Base-by-base conservation (phyloP, 1,140 invertebrate genomes). In the Procambarus clarkii region DNA sequence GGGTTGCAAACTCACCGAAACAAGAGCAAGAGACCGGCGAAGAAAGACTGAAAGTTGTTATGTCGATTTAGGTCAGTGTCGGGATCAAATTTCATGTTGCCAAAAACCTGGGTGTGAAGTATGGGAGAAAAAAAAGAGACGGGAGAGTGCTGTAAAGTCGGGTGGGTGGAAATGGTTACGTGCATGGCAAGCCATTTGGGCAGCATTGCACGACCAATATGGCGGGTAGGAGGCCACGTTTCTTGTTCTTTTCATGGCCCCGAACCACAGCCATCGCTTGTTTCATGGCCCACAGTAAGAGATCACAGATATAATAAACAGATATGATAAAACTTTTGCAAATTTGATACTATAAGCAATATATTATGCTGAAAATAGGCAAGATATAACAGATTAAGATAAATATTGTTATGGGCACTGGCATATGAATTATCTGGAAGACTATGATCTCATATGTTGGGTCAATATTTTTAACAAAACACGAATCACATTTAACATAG, bases 21-120 rank as follows among this genome's bases (percentile, higher is more conserved):
- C 93, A 99, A 96, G 94, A 99, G 96, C 95, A 99, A 97, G 94
- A 99, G 96, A 94, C 97, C 97, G 94, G 97, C 97, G 95, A 98
- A 97, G 96, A 99, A 99, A 94, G 97, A 97, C 95, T 98, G 97
- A 96, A 99, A 99, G 96, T 99, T 99, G 96, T 99, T 99, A 96
- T 99, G 98, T 93, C 98, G 96, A 96, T 98, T 98, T 94, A 99
- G 97, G 93, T 97, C 97, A 93, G 97, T 97, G 94, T 97, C 96
- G 93, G 98, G 97, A 95, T 97, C 96, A 95, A 98, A 97, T 95
- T 96, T 96, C 95, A 99, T 97, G 96, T 98, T 99, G 94, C 98
- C 98, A 95, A 98, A 98, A 94, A 98, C 97, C 97, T 98, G 92
- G 92, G 87, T 90, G 88, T 91, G 89, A 88, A 90, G 88, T 91